Evolutionary conservation across 2,888 invertebrate species (phyloP).

Genomic region (Phasia obesa): DNA sequence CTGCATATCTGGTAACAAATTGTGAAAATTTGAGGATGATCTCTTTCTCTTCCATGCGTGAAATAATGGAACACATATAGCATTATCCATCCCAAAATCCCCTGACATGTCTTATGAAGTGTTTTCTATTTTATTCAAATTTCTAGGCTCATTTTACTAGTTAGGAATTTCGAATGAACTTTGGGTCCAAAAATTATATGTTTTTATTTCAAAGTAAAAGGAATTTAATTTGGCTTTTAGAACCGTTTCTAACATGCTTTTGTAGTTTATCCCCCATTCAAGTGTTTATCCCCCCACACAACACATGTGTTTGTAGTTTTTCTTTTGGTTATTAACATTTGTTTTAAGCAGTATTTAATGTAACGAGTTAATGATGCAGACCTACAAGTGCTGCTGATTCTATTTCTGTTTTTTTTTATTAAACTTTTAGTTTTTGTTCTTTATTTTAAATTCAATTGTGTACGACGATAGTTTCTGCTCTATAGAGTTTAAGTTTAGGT

Average conservation of each 20-base stretch:
- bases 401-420: constrained; percentile 57
- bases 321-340: constrained; percentile 44
- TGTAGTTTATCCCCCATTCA: constrained; percentile 4
- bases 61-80: no score
- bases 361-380: constrained; percentile 73
- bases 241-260: constrained; percentile 27
- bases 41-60: no score
- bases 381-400: constrained; percentile 76
- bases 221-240: neutral
- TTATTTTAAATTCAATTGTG: constrained; percentile 49
- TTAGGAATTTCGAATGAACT: no score
- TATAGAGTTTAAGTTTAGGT: constrained; percentile 69
- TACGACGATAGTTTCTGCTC: constrained; percentile 67
- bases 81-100: no score
- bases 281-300: neutral
- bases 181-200: no score
- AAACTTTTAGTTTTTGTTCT: constrained; percentile 52
- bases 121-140: no score
- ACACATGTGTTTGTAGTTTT: constrained; percentile 15
- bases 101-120: no score
- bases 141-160: no score
- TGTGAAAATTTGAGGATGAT: no score
- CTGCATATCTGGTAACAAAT: no score
- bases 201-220: constrained; percentile 11
- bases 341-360: constrained; percentile 67